phyloP scores from a whole-genome alignment of 2,888 invertebrate species.

The Zaprionus lineosus region DNA sequence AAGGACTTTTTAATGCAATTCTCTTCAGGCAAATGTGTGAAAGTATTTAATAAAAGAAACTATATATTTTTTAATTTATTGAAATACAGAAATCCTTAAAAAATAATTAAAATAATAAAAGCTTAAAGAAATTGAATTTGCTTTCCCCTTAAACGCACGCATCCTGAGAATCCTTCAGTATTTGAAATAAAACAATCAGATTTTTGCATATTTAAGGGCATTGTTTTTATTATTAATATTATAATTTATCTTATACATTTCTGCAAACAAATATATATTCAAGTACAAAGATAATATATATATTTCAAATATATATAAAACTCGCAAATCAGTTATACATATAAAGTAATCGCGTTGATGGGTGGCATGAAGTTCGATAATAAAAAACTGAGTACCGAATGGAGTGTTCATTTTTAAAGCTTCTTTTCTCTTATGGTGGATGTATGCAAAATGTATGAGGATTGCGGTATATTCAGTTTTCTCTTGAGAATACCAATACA shows the following conservation, averaged over 20 bases:
- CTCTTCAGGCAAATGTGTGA: neutral
- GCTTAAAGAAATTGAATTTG: too few relatives aligned
- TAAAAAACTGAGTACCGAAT: conserved; percentile 14
- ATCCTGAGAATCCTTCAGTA: too few relatives aligned
- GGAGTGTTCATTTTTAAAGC: conserved; percentile 44
- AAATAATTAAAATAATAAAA: too few relatives aligned
- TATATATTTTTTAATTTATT: too few relatives aligned
- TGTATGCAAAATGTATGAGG: conserved; percentile 25
- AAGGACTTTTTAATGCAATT: too few relatives aligned
- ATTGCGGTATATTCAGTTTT: conserved; percentile 11
- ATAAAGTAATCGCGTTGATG: conserved; percentile 31
- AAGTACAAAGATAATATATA: conserved; percentile 18
- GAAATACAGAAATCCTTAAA: too few relatives aligned
- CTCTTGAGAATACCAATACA: conserved; percentile 7
- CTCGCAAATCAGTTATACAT: conserved; percentile 39
- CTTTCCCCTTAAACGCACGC: too few relatives aligned
- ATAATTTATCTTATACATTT: conserved; percentile 25
- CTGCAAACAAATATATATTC: conserved; percentile 40
- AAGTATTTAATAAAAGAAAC: too few relatives aligned
- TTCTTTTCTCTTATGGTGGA: too few relatives aligned
- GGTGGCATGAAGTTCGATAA: conserved; percentile 26
- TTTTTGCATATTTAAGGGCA: conserved; percentile 41
- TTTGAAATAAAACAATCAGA: neutral
- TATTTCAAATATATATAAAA: conserved; percentile 37
- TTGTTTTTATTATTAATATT: conserved; percentile 41